Evolutionary conservation across 2,888 invertebrate species (phyloP).

Genomic region (Stenchaetothrips biformis): DNA sequence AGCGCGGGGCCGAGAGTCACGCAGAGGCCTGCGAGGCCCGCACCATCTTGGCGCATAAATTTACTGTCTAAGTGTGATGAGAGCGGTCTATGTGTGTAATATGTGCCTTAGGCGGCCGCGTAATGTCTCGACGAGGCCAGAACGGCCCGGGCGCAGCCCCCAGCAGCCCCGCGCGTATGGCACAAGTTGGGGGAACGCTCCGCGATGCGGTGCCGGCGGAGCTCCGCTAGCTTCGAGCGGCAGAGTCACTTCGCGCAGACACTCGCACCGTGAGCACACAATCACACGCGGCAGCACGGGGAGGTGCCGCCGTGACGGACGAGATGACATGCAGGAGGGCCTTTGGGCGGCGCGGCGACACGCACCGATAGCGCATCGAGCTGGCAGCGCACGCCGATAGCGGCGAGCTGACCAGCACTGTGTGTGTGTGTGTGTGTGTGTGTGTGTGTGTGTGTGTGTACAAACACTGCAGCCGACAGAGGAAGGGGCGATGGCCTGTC

Average conservation of each 20-base stretch:
- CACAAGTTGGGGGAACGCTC: too few species aligned
- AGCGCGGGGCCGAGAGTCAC: background rate
- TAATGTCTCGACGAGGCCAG: background rate
- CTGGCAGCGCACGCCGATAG: too few species aligned
- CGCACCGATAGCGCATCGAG: too few species aligned
- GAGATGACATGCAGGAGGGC: too few species aligned
- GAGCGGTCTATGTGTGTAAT: conserved; percentile 23
- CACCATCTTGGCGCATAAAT: conserved; percentile 15
- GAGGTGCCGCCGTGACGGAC: too few species aligned
- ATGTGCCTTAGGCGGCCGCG: conserved; percentile 16
- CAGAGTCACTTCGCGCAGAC: too few species aligned
- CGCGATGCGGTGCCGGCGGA: background rate
- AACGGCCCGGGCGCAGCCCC: background rate
- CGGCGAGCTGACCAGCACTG: background rate
- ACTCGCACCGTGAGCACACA: too few species aligned
- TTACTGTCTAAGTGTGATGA: conserved; percentile 4
- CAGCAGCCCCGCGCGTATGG: background rate
- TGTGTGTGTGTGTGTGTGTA: background rate
- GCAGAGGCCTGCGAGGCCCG: background rate
- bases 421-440: background rate
- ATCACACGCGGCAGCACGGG: too few species aligned
- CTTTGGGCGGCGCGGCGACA: too few species aligned
- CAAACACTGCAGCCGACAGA: background rate
- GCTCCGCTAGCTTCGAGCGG: background rate
- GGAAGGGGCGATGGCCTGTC: background rate